Base-by-base conservation (phyloP, 2,888 invertebrate genomes). In the Sphaerophoria taeniata region DNA sequence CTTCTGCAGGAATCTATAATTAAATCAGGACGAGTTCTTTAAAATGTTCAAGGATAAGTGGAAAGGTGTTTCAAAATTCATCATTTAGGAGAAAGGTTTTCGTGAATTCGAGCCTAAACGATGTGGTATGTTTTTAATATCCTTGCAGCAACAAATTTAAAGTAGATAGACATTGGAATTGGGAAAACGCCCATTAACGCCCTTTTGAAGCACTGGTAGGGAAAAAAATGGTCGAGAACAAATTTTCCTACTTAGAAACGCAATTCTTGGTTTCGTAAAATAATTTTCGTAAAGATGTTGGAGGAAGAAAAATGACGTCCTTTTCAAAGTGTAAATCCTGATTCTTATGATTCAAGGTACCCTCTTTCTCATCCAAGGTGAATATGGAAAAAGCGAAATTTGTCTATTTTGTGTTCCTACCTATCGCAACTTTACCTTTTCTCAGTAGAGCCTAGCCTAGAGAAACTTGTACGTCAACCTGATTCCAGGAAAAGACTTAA, bases 241-340 rank as follows among this genome's bases (percentile, higher is more conserved):
- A 76, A 45, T 45, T 45, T 24, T 24, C 2, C 24, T 24, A 34
- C 9, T 34, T 12, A 36, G 24, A 67, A 12, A n/a, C 12, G 53
- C 24, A 11, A 63, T 36, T 6, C 43, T 43, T 3, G 2, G 3
- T 5, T 72, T 73, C 43, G 34, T 55, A 39, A 49, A 55, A 34
- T 5, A 60, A 7, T 47, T 55, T 16, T 14, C 16, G 9, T 6
- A 2, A 24, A 24, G 24, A 1, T 24, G 24, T 36, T 43, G 36
- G 43, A 73, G 14, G 72, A 67, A 33, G 72, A 76, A 60, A 47
- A 72, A 71, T 71, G 60, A 67, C 76, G 71, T 76, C 61, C 67
- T 49, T 58, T 51, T 69, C 61, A 76, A 2, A 77, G 55, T 67
- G 77, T 7, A 9, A 24, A 7, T 33, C 11, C 33, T 55, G 24